These are phyloP conservation scores for Chelon auratus DNA, from an alignment of 2,797 vertebrate species.

Conservation along the genomic window DNA sequence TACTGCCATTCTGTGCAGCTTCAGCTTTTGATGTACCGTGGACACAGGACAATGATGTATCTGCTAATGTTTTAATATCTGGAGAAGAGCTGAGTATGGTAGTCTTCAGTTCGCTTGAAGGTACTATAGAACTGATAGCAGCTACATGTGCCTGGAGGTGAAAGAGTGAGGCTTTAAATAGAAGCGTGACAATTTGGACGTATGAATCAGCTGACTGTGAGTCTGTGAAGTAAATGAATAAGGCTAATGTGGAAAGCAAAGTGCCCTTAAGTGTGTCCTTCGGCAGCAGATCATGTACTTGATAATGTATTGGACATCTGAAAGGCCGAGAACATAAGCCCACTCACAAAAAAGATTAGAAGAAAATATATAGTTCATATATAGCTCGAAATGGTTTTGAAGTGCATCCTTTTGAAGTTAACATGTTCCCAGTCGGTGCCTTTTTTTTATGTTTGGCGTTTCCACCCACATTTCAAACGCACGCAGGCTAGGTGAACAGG, in stretches of 20 bases:
- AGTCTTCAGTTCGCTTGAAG: neutral
- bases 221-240: constrained; percentile 18
- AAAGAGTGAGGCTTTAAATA: constrained; percentile 16
- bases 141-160: constrained; percentile 12
- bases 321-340: neutral
- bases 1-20: neutral
- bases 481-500: neutral
- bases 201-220: constrained; percentile 4
- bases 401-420: neutral
- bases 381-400: neutral
- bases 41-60: neutral
- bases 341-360: neutral
- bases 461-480: constrained; percentile 15
- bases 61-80: neutral
- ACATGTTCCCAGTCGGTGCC: neutral
- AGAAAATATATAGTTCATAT: too few species aligned
- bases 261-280: constrained; percentile 25
- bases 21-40: neutral
- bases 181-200: constrained; percentile 11
- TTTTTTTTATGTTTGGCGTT: constrained; percentile 7
- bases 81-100: constrained; percentile 5
- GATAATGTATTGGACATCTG: neutral
- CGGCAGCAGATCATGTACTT: neutral
- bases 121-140: neutral
- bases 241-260: constrained; percentile 18